Evolutionary conservation across 2,113 vertebrate species (phyloP).

Genomic region (Suricata suricatta): DNA sequence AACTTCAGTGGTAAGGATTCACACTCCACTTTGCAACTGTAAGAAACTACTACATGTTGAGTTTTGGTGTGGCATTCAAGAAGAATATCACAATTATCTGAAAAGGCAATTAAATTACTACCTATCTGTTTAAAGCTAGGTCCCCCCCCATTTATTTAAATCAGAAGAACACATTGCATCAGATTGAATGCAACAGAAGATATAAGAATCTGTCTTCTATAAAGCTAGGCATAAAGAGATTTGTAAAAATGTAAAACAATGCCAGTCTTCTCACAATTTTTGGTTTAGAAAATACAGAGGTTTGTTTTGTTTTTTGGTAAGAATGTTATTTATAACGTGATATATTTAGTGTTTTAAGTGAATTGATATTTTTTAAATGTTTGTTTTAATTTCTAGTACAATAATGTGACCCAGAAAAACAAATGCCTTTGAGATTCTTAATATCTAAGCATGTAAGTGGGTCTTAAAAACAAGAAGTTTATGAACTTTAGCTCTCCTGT

Average conservation of each 20-base stretch:
- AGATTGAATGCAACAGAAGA: not conserved
- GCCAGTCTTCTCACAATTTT: not conserved
- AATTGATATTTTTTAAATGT: not conserved
- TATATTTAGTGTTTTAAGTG: conserved; percentile 13
- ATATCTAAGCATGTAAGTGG: not conserved
- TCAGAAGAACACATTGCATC: not conserved
- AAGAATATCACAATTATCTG: not conserved
- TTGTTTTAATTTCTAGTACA: conserved; percentile 3
- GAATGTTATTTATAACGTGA: not conserved
- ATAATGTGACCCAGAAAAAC: not conserved
- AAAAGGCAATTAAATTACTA: not conserved
- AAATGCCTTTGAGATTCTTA: not conserved
- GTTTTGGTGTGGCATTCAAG: not conserved
- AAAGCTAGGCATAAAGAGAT: not conserved
- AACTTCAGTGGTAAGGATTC: not conserved
- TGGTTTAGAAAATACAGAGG: not conserved
- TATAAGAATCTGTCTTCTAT: not conserved
- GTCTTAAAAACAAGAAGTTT: not conserved
- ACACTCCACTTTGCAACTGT: not conserved
- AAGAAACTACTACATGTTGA: not conserved
- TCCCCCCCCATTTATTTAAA: not conserved
- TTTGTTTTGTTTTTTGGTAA: not conserved
- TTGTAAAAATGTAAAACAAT: not conserved
- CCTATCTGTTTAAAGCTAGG: not conserved
- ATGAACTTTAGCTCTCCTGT: not conserved